A percentile compares a stretch with the other conserved stretches of the same genome.
Evolutionary conservation across 2,888 invertebrate species (phyloP).

Genomic region (Philhelius pedissequus): DNA sequence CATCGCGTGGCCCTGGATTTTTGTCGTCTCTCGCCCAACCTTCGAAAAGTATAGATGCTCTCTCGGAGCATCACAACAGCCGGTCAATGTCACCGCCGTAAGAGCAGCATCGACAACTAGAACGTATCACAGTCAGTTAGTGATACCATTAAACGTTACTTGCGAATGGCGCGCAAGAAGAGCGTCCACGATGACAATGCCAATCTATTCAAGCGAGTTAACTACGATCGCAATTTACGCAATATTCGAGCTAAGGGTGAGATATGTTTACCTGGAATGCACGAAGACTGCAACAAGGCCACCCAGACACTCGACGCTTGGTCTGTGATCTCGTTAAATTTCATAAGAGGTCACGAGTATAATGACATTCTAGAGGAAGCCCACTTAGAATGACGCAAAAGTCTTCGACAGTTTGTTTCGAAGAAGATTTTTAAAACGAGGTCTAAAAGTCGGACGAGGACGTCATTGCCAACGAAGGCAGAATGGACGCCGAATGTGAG

Average conservation of each 20-base stretch:
- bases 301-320: constrained; percentile 89
- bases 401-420: constrained; percentile 87
- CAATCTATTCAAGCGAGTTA: constrained; percentile 91
- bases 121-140: constrained; percentile 92
- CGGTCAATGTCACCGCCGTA: constrained; percentile 79
- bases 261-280: constrained; percentile 87
- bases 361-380: constrained; percentile 71
- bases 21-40: constrained; percentile 51
- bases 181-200: constrained; percentile 87
- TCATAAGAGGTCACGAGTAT: constrained; percentile 77
- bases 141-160: constrained; percentile 91
- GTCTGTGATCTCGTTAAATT: constrained; percentile 82
- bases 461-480: constrained; percentile 71
- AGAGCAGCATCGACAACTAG: constrained; percentile 90
- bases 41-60: constrained; percentile 52
- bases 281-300: constrained; percentile 87
- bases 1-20: constrained; percentile 70
- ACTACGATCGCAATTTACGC: constrained; percentile 90
- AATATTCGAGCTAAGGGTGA: constrained; percentile 90
- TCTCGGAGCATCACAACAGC: constrained; percentile 61
- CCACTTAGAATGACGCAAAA: constrained; percentile 73
- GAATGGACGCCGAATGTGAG: constrained; percentile 94
- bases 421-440: constrained; percentile 92
- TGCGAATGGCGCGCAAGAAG: constrained; percentile 93
- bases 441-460: constrained; percentile 89